Conservation (phyloP, 2,888 invertebrate genomes). For the Falcaria lacertinaria region DNA sequence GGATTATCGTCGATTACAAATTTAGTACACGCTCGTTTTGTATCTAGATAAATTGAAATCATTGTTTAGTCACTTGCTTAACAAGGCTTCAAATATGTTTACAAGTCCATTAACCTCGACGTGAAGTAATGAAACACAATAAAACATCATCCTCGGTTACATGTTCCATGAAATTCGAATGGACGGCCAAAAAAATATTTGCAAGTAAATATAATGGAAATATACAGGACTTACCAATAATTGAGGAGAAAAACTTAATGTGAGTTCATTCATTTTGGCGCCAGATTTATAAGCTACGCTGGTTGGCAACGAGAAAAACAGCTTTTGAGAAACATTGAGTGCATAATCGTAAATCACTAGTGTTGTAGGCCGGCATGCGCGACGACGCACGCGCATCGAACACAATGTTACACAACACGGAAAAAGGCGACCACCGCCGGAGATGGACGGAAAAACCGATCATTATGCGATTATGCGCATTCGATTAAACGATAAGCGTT, state of each 20-base stretch:
- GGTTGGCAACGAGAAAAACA: slow-evolving; percentile 66
- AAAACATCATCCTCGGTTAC: slow-evolving; percentile 17
- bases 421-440: slow-evolving; percentile 71
- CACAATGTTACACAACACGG: slow-evolving; percentile 62
- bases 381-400: slow-evolving; percentile 45
- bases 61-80: not conserved
- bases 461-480: slow-evolving; percentile 76
- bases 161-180: slow-evolving; percentile 29
- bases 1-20: not conserved
- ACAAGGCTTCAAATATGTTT: not conserved
- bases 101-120: not conserved
- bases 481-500: slow-evolving; percentile 58
- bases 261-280: slow-evolving; percentile 70
- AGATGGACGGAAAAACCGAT: slow-evolving; percentile 62
- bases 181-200: slow-evolving; percentile 32
- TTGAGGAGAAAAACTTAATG: slow-evolving; percentile 51
- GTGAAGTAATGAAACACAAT: not conserved
- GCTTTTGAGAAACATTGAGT: slow-evolving; percentile 56
- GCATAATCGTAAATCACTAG: slow-evolving; percentile 65
- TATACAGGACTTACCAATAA: slow-evolving; percentile 46
- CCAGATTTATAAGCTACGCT: slow-evolving; percentile 68
- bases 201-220: slow-evolving; percentile 39
- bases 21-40: no score
- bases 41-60: no score
- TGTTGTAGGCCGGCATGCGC: slow-evolving; percentile 30